Percentiles rank a stretch among this genome's conserved stretches.
Evolutionary conservation across 2,113 vertebrate genomes (phyloP).

Genomic region (Himantopus leucocephalus): DNA sequence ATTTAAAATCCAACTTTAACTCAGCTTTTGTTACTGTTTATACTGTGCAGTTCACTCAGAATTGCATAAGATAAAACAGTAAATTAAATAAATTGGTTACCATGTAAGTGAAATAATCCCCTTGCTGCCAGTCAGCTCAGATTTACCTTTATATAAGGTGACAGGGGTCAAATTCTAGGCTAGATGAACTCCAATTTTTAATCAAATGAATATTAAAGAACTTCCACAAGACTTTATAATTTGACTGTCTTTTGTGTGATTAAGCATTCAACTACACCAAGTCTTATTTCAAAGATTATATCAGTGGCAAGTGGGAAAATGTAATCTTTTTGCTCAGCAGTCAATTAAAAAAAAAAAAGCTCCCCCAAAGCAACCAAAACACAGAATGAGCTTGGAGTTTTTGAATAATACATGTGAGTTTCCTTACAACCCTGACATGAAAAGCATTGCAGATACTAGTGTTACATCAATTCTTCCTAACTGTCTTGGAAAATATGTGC

Average conservation of each 20-base stretch:
- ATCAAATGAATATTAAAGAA: constrained; percentile 45
- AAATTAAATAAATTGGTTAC: neutral
- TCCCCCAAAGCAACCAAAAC: neutral
- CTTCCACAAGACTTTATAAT: neutral
- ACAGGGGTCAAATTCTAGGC: neutral
- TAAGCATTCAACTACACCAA: constrained; percentile 11
- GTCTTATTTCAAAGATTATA: constrained; percentile 17
- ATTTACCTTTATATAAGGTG: neutral
- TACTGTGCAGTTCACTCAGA: neutral
- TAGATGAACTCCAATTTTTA: constrained; percentile 14
- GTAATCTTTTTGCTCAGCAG: neutral
- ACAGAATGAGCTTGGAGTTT: constrained; percentile 14
- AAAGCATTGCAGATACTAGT: constrained; percentile 60
- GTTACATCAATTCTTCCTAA: constrained; percentile 72
- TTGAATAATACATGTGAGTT: constrained; percentile 46
- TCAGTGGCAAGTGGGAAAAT: constrained; percentile 16
- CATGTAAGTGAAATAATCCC: neutral
- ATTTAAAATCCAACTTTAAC: neutral
- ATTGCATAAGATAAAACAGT: neutral
- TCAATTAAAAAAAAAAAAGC: neutral
- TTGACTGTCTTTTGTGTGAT: neutral
- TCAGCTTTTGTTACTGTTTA: neutral
- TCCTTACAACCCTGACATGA: constrained; percentile 55
- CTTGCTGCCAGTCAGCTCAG: neutral
- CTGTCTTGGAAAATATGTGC: constrained; percentile 80